Evolutionary conservation across 2,888 invertebrate species (phyloP).

Genomic region (Phortica magna): DNA sequence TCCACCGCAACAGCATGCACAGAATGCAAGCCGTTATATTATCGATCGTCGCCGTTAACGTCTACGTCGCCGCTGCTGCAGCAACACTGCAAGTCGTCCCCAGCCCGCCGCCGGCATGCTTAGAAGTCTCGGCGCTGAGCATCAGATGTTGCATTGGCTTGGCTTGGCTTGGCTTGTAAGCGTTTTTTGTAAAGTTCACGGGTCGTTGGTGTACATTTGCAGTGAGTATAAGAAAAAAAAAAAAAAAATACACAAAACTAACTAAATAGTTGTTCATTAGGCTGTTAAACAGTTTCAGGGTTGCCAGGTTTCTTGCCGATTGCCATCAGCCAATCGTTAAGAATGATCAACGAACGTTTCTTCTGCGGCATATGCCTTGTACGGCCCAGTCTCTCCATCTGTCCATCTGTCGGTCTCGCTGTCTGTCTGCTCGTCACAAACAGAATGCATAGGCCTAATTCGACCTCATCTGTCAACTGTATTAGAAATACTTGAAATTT

Average conservation of each 20-base stretch:
- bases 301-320: constrained; percentile 60
- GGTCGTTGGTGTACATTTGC: constrained; percentile 55
- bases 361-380: background rate
- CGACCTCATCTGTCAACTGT: constrained; percentile 70
- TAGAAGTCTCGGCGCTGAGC: no score
- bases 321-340: constrained; percentile 47
- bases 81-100: no score
- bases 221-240: no score
- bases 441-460: constrained; percentile 46
- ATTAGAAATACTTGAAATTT: constrained; percentile 62
- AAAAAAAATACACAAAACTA: background rate
- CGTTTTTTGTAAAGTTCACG: constrained; percentile 64
- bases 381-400: constrained; percentile 30
- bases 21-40: background rate
- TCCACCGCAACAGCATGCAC: constrained; percentile 9
- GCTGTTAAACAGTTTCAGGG: constrained; percentile 63
- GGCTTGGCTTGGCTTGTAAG: constrained; percentile 2
- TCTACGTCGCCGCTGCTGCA: no score
- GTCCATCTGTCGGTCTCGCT: background rate
- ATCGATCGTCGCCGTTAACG: no score
- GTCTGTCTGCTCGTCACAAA: background rate
- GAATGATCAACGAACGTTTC: constrained; percentile 36
- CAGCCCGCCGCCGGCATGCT: no score
- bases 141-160: no score
- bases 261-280: constrained; percentile 43